Base-by-base conservation (phyloP, 1,140 invertebrate species). In the Whitmania pigra region DNA sequence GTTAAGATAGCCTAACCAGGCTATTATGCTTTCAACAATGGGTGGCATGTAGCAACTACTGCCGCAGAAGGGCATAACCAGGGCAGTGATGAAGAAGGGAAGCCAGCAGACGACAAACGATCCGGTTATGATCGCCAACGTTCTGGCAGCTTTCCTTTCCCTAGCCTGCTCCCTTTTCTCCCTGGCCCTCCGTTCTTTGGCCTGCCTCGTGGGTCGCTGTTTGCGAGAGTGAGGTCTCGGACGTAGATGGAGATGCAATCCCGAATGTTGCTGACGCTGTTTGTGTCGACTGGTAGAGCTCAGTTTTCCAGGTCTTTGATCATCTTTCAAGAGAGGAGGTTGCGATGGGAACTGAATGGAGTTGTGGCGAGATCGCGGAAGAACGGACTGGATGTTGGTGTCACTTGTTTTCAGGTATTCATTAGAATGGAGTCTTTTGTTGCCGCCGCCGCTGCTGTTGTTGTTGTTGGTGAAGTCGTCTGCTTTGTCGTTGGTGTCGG, bases 101-200 rank as follows among this genome's bases (percentile, higher is more conserved):
- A 82, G 73, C 82, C 82, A 83, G 72, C 82, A 83, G 0, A 79
- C 75, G 20, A 85, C 80, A 76, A 87, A 86, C 0, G 84, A 86
- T 11, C 86, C 86, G 73, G 87, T 84, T 69, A 86, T 87, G 36
- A 86, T 84, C 7, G 85, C 86, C 66, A 85, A 75, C 13, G 82
- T 83, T 29, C 83, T 78, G 0, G 83, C 82, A 17, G 83, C 84
- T 75, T 84, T 84, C 63, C 83, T 72, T 74, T 84, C 83, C 25
- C 83, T 73, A 74, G 81, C 80, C 75, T 82, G 79, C 74, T 84
- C 83, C 40, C 84, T 75, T 73, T 83, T 82, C 70, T 81, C 81
- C 72, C 78, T 78, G 40, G 76, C 71, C 29, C 76, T 75, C 67
- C 75, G 73, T 60, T 79, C 77, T 73, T 77, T 78, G 29, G 77